These are phyloP conservation scores for Malurus leucopterus DNA, from an alignment of 2,797 vertebrate species.

Conservation along the genomic window DNA sequence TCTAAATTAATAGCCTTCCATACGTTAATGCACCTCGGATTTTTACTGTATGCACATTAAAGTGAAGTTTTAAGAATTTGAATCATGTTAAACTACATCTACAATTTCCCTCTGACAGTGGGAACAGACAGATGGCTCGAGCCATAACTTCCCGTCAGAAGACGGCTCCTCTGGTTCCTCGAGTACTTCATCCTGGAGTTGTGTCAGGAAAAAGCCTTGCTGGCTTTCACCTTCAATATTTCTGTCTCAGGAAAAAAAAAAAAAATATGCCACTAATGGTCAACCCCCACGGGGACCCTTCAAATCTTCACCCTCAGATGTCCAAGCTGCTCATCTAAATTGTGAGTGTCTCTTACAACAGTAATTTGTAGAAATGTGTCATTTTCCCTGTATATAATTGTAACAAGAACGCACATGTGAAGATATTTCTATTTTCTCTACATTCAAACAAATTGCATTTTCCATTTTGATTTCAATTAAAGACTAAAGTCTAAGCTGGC, in stretches of 20 bases:
- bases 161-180: background rate
- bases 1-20: slow-evolving; percentile 36
- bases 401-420: background rate
- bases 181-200: background rate
- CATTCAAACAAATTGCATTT: slow-evolving; percentile 11
- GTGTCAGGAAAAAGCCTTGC: background rate
- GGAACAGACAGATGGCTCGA: slow-evolving; percentile 12
- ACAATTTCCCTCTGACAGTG: background rate
- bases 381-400: background rate
- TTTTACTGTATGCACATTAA: slow-evolving; percentile 16
- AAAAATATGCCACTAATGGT: background rate
- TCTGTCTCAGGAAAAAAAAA: background rate
- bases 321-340: background rate
- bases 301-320: background rate
- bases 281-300: background rate
- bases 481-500: slow-evolving; percentile 5
- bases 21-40: background rate
- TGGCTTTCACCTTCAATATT: background rate
- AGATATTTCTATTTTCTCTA: background rate
- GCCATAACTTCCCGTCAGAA: background rate
- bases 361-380: background rate
- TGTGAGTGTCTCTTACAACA: background rate
- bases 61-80: background rate
- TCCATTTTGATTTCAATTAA: slow-evolving; percentile 52
- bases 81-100: background rate